A percentile compares a stretch with the other conserved stretches of the same genome.
These are phyloP conservation scores for Aldrovandia affinis DNA, from an alignment of 2,797 vertebrate genomes.

Conservation along the genomic window DNA sequence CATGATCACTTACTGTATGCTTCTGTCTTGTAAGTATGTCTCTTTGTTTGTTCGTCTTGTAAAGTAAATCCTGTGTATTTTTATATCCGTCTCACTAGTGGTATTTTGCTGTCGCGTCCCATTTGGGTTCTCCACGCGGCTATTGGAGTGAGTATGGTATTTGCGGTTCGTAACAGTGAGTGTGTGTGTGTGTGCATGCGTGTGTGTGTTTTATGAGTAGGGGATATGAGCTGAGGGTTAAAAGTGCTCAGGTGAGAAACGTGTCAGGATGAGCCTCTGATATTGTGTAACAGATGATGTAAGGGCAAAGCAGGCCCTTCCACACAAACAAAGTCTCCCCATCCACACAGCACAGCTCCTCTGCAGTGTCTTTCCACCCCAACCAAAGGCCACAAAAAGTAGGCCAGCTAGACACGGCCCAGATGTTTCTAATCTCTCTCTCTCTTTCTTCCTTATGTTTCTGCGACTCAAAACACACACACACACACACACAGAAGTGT, in stretches of 20 bases:
- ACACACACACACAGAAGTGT: neutral
- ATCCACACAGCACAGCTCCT: slow-evolving; percentile 10
- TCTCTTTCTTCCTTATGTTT: neutral
- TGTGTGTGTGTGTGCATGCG: neutral
- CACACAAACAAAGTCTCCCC: slow-evolving; percentile 32
- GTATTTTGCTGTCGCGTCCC: too few species aligned
- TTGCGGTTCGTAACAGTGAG: neutral
- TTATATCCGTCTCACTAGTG: too few species aligned
- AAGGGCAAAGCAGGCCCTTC: slow-evolving; percentile 29
- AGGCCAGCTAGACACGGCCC: slow-evolving; percentile 58
- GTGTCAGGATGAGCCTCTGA: neutral
- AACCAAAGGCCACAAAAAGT: slow-evolving; percentile 56
- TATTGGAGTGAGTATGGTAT: too few species aligned
- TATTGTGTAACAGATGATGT: slow-evolving; percentile 20
- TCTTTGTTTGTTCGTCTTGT: too few species aligned
- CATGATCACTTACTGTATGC: too few species aligned
- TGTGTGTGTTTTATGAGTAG: neutral
- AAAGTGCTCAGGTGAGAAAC: neutral
- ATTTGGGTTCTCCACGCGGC: too few species aligned
- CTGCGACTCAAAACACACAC: neutral
- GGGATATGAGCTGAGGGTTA: neutral
- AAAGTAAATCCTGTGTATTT: too few species aligned
- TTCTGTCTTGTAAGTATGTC: too few species aligned
- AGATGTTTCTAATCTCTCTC: slow-evolving; percentile 45
- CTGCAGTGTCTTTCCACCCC: slow-evolving; percentile 51